Conservation (phyloP, 2,797 vertebrate genomes). For the Clarias pachynema region DNA sequence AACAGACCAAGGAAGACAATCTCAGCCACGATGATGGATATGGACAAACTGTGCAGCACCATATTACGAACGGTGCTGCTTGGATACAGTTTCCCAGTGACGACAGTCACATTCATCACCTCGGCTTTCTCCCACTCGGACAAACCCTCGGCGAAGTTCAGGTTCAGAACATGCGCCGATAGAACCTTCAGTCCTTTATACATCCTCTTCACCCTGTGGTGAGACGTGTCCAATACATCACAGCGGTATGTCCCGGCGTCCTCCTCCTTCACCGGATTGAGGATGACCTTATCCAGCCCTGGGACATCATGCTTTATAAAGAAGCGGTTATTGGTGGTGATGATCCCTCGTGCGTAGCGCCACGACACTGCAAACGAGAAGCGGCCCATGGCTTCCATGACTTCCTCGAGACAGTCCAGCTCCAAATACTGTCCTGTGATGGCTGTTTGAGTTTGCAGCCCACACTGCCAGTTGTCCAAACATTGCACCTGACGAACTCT, state of each 20-base stretch:
- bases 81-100: conserved; percentile 16
- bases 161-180: conserved; percentile 62
- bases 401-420: conserved; percentile 77
- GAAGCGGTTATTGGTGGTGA: conserved; percentile 78
- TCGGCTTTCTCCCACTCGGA: conserved; percentile 54
- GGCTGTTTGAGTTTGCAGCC: conserved; percentile 74
- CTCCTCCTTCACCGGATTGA: conserved; percentile 72
- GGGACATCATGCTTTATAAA: conserved; percentile 69
- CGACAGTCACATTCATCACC: conserved; percentile 37
- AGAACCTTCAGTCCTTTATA: conserved; percentile 85
- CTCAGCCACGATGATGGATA: not conserved
- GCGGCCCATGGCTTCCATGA: conserved; percentile 58
- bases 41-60: conserved; percentile 44
- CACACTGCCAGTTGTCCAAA: conserved; percentile 78
- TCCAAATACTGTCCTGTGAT: conserved; percentile 66
- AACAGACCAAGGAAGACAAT: conserved; percentile 42
- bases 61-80: conserved; percentile 27
- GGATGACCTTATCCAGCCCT: conserved; percentile 62
- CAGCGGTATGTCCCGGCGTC: conserved; percentile 88
- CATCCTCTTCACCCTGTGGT: conserved; percentile 75
- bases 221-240: conserved; percentile 72
- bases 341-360: conserved; percentile 78
- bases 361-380: conserved; percentile 75
- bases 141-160: conserved; percentile 75
- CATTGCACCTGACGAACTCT: conserved; percentile 65